Percentiles rank a stretch among this genome's conserved stretches.
phyloP scores from a whole-genome alignment of 23 tunicate species.

The Trididemnum clinides region DNA sequence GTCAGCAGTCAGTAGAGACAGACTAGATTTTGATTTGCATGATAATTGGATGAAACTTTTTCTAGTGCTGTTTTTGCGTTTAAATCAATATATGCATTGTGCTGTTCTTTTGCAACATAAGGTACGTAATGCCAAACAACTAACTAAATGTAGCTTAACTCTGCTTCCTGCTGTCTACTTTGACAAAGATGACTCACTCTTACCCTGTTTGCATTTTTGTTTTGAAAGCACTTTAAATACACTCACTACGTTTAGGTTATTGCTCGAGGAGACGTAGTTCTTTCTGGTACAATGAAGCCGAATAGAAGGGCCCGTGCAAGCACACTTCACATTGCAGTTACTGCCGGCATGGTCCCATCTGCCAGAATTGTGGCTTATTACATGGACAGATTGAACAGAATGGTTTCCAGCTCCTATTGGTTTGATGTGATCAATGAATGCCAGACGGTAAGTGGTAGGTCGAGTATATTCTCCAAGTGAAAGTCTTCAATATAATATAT shows the following conservation, averaged over 20 bases:
- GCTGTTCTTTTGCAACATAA: too few species aligned
- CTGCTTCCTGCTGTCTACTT: too few species aligned
- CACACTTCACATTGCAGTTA: neutral
- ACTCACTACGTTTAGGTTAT: conserved; percentile 8
- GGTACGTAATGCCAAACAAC: too few species aligned
- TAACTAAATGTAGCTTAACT: too few species aligned
- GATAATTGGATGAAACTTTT: too few species aligned
- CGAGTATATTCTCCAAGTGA: too few species aligned
- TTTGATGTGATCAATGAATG: conserved; percentile 51
- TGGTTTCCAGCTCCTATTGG: conserved; percentile 61
- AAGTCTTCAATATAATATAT: too few species aligned
- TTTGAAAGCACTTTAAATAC: neutral
- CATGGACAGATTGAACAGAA: neutral
- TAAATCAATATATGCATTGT: too few species aligned
- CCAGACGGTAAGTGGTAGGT: conserved; percentile 38
- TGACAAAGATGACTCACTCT: too few species aligned
- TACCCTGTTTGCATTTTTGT: neutral
- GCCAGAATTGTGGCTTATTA: conserved; percentile 55
- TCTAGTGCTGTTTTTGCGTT: too few species aligned
- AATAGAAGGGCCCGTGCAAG: neutral
- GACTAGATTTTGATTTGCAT: too few species aligned
- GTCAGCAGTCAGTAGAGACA: too few species aligned
- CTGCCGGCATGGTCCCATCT: conserved; percentile 46
- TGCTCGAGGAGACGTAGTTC: conserved; percentile 45
- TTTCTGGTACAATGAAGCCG: conserved; percentile 30